Evolutionary conservation across 2,888 invertebrate genomes (phyloP).

Genomic region (Phanerotoma sp.): DNA sequence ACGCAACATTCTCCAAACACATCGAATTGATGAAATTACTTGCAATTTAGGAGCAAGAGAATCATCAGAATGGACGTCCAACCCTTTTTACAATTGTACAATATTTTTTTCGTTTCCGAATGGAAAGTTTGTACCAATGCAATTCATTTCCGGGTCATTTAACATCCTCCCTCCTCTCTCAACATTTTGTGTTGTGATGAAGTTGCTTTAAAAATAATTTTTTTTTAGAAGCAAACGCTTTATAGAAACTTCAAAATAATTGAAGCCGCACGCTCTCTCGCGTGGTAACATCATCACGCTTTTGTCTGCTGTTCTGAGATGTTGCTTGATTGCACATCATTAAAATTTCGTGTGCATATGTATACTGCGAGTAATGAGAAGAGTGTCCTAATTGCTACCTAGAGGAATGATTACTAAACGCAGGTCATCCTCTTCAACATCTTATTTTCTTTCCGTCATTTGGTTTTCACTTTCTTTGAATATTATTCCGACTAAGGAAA

Average conservation of each 20-base stretch:
- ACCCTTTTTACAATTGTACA: neutral
- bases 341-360: conserved; percentile 33
- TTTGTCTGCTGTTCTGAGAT: conserved; percentile 22
- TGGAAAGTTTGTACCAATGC: neutral
- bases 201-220: too few species aligned
- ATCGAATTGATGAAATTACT: neutral
- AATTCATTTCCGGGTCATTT: conserved; percentile 3
- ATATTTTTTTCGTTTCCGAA: neutral
- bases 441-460: neutral
- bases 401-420: conserved; percentile 30
- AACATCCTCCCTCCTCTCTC: neutral
- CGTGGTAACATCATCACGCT: conserved; percentile 25
- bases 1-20: neutral
- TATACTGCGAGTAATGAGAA: conserved; percentile 35
- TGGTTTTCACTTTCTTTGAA: conserved; percentile 7
- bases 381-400: conserved; percentile 33
- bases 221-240: neutral
- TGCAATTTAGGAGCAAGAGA: neutral
- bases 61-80: neutral
- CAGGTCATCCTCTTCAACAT: neutral
- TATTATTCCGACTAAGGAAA: too few species aligned
- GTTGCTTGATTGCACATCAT: conserved; percentile 34
- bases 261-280: conserved; percentile 6
- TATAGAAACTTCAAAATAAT: conserved; percentile 14
- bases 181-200: neutral